Percentiles rank a stretch among this genome's conserved stretches.
Evolutionary conservation across 2,797 vertebrate genomes (phyloP).

Genomic region (Darevskia nairensis): DNA sequence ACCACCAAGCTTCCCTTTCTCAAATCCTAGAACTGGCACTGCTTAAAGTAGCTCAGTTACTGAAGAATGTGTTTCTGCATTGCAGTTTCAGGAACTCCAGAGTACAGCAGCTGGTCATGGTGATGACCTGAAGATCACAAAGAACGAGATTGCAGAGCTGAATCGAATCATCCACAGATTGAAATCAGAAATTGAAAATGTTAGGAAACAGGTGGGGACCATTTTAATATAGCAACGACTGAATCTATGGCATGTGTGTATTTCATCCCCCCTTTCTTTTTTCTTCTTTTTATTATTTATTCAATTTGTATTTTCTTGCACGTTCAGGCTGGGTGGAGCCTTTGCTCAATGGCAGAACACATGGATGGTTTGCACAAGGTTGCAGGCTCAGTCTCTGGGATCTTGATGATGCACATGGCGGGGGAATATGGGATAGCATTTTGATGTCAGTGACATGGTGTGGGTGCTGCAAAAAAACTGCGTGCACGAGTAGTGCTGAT

Average conservation of each 20-base stretch:
- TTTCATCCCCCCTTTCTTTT: background rate
- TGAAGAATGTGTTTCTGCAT: background rate
- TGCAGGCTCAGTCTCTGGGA: background rate
- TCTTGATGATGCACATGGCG: background rate
- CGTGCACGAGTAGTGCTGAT: too few species aligned
- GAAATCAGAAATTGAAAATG: constrained; percentile 82
- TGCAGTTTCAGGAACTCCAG: constrained; percentile 58
- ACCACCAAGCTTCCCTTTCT: background rate
- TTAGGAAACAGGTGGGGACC: constrained; percentile 83
- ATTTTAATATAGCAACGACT: background rate
- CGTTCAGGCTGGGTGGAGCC: background rate
- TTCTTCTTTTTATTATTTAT: too few species aligned
- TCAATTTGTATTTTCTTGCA: too few species aligned
- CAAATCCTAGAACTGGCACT: background rate
- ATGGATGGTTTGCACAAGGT: background rate
- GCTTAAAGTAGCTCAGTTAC: background rate
- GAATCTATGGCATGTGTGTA: background rate
- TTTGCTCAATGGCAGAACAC: background rate
- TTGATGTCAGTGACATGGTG: too few species aligned
- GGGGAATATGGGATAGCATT: too few species aligned
- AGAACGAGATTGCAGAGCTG: constrained; percentile 83
- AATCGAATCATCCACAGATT: constrained; percentile 86
- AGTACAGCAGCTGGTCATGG: constrained; percentile 39
- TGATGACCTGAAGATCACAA: constrained; percentile 67
- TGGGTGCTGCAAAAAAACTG: too few species aligned